Evolutionary conservation across 2,113 vertebrate genomes (phyloP).

Genomic region (Colius striatus): DNA sequence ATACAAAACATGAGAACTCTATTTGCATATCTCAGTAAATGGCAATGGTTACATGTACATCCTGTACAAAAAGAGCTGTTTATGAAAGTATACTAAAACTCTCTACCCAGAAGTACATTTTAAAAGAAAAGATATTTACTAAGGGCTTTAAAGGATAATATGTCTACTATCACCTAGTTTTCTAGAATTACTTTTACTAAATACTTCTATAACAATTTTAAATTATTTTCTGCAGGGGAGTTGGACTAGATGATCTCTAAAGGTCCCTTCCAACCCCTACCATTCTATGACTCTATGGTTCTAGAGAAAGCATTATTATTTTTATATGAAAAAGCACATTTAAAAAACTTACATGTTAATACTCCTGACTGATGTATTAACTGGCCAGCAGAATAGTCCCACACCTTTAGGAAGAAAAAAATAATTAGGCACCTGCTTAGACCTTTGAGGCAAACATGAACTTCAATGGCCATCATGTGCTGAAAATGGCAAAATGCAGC

Average conservation of each 20-base stretch:
- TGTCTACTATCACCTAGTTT: background rate
- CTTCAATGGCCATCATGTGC: background rate
- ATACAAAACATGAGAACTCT: background rate
- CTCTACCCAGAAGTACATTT: background rate
- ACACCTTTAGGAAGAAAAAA: slow-evolving; percentile 76
- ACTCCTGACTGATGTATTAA: slow-evolving; percentile 84
- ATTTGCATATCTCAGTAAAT: background rate
- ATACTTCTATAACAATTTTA: background rate
- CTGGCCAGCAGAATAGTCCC: slow-evolving; percentile 76
- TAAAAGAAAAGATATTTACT: background rate
- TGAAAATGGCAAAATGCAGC: background rate
- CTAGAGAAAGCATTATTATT: background rate
- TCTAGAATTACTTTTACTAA: background rate
- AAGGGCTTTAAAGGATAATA: background rate
- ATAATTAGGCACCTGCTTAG: background rate
- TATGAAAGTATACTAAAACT: background rate
- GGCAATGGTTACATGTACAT: background rate
- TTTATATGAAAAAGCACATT: background rate
- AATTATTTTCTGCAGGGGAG: too few relatives aligned
- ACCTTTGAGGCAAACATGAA: background rate
- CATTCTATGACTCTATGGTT: too few relatives aligned
- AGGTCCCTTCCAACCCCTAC: too few relatives aligned
- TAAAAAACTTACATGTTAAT: slow-evolving; percentile 79
- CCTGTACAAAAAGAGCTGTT: background rate
- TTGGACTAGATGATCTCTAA: too few relatives aligned